These are phyloP conservation scores for Lepidocyrtoides sp. DNA, from an alignment of 2,888 invertebrate genomes.

Conservation along the genomic window DNA sequence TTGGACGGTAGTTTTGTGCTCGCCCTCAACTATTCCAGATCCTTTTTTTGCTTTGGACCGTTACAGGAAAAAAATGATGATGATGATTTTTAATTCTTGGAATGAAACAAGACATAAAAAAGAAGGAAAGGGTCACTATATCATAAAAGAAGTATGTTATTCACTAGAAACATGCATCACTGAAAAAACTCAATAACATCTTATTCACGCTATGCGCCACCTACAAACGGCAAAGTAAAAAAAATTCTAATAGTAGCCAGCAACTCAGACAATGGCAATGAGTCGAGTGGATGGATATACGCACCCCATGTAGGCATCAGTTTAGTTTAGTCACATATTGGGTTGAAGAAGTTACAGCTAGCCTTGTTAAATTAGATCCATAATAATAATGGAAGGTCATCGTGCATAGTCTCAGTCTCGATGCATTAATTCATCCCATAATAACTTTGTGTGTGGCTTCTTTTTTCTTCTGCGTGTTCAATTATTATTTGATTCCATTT, in stretches of 20 bases:
- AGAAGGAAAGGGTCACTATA: conserved; percentile 65
- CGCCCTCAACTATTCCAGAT: conserved; percentile 42
- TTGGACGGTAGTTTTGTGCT: background rate
- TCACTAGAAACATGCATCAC: conserved; percentile 22
- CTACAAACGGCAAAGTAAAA: background rate
- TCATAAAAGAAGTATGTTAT: background rate
- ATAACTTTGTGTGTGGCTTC: background rate
- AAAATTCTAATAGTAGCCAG: background rate
- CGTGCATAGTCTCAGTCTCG: background rate
- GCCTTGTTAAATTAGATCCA: conserved; percentile 73
- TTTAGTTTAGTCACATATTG: conserved; percentile 36
- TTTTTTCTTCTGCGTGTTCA: background rate
- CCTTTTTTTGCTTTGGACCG: background rate
- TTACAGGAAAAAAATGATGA: conserved; percentile 28
- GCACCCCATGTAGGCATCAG: conserved; percentile 14
- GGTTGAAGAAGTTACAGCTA: conserved; percentile 18
- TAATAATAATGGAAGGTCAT: conserved; percentile 72
- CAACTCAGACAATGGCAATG: conserved; percentile 7
- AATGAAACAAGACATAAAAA: conserved; percentile 39
- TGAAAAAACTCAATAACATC: conserved; percentile 32
- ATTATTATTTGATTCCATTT: conserved; percentile 38
- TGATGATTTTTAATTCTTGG: conserved; percentile 43
- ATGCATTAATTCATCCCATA: conserved; percentile 25
- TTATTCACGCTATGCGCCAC: conserved; percentile 27
- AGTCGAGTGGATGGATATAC: background rate